Evolutionary conservation across 2,888 invertebrate species (phyloP).

Genomic region (Hirtodrosophila trivittata): DNA sequence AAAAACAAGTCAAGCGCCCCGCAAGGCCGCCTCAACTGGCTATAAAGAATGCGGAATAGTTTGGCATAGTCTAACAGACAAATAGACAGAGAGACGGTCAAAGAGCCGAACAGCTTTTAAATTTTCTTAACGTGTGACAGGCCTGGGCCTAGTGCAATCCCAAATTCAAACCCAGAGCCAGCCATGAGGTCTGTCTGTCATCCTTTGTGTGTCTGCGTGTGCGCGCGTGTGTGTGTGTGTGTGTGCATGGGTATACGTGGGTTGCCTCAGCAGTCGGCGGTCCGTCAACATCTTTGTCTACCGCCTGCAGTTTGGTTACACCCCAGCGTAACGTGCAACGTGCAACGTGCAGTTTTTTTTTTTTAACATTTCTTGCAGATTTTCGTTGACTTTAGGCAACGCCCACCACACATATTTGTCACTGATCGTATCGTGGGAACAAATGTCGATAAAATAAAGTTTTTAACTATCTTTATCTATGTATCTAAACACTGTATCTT

Average conservation of each 20-base stretch:
- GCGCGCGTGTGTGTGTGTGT: background rate
- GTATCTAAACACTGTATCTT: too few species aligned
- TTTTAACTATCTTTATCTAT: too few species aligned
- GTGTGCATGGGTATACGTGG: slow-evolving; percentile 42
- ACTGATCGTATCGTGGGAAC: slow-evolving; percentile 35
- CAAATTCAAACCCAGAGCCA: slow-evolving; percentile 4
- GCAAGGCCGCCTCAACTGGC: slow-evolving; percentile 39
- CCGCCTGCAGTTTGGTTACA: slow-evolving; percentile 28
- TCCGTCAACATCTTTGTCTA: slow-evolving; percentile 17
- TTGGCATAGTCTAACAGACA: slow-evolving; percentile 44
- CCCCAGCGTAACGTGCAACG: slow-evolving; percentile 21
- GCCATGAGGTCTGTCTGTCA: slow-evolving; percentile 25
- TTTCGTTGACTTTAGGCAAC: slow-evolving; percentile 39
- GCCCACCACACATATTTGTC: slow-evolving; percentile 50
- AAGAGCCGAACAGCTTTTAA: slow-evolving; percentile 42
- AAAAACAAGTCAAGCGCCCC: slow-evolving; percentile 31
- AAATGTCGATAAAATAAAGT: background rate
- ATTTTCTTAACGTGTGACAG: slow-evolving; percentile 44
- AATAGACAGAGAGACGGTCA: slow-evolving; percentile 9
- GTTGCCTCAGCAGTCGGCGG: slow-evolving; percentile 67
- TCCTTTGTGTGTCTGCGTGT: slow-evolving; percentile 11
- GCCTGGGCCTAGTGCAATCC: background rate
- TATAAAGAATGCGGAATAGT: slow-evolving; percentile 71
- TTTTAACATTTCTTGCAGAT: slow-evolving; percentile 35
- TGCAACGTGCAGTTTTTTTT: slow-evolving; percentile 26